Evolutionary conservation across 2,797 vertebrate species (phyloP).

Genomic region (Phaenicophaeus curvirostris): DNA sequence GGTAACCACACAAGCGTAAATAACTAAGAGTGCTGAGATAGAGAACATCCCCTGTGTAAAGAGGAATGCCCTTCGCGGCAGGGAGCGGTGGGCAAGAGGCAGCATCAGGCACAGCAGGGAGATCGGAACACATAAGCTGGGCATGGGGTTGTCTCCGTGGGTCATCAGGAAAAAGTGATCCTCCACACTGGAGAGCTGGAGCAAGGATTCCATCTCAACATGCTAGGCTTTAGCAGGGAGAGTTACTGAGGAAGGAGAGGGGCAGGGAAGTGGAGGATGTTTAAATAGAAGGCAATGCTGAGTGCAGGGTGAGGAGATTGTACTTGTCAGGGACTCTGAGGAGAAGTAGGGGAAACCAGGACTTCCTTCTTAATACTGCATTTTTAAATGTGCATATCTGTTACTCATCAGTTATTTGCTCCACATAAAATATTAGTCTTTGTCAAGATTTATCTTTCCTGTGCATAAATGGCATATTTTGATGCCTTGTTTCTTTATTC

Average conservation of each 20-base stretch:
- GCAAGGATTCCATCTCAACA: fast-evolving
- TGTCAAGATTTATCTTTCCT: slow-evolving; percentile 44
- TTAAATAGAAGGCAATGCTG: neutral
- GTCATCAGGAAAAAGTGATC: fast-evolving
- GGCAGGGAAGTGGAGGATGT: neutral
- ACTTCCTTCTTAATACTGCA: neutral
- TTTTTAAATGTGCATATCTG: neutral
- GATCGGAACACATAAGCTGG: fast-evolving
- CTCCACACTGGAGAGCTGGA: fast-evolving
- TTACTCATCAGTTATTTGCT: slow-evolving; percentile 36
- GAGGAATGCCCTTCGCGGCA: neutral
- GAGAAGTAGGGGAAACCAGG: neutral
- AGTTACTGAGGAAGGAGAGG: neutral
- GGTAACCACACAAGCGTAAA: neutral
- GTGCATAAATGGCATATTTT: slow-evolving; percentile 27
- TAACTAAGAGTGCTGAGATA: fast-evolving
- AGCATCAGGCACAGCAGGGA: fast-evolving
- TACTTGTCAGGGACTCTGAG: neutral
- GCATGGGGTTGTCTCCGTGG: fast-evolving
- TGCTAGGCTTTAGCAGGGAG: fast-evolving
- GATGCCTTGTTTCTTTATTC: slow-evolving; percentile 36
- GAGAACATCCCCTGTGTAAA: fast-evolving
- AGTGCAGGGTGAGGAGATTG: neutral
- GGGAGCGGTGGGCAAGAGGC: neutral
- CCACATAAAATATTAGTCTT: slow-evolving; percentile 43